Conservation (phyloP, 2,888 invertebrate species). For the Brachyptera risi region DNA sequence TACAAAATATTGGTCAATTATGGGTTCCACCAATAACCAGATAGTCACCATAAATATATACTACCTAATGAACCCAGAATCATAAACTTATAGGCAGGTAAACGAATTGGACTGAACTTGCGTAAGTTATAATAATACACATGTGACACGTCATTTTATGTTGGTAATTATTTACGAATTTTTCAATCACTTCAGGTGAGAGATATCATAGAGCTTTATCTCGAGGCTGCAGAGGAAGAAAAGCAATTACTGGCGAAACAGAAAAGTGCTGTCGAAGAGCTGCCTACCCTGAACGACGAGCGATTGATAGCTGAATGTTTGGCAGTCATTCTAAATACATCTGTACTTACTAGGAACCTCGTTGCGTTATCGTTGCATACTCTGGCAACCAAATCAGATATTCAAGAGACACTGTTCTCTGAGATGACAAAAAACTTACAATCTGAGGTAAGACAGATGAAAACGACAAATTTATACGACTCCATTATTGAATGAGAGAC, state of each 20-base stretch:
- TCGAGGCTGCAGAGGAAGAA: slow-evolving; percentile 32
- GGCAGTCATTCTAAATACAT: slow-evolving; percentile 29
- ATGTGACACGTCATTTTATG: too few species aligned
- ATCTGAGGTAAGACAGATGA: slow-evolving; percentile 13
- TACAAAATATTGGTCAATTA: too few species aligned
- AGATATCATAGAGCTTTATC: slow-evolving; percentile 32
- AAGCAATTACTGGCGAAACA: slow-evolving; percentile 26
- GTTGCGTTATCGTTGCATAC: slow-evolving; percentile 27
- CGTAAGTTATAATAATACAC: too few species aligned
- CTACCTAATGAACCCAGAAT: too few species aligned
- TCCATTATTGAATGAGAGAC: too few species aligned
- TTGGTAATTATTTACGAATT: background rate
- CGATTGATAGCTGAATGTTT: slow-evolving; percentile 30
- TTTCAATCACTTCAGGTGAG: slow-evolving; percentile 31
- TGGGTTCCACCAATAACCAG: too few species aligned
- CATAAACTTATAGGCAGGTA: too few species aligned
- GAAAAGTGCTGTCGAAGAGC: slow-evolving; percentile 27
- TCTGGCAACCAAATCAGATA: slow-evolving; percentile 28
- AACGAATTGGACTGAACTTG: too few species aligned
- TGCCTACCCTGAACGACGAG: slow-evolving; percentile 26
- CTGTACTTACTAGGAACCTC: slow-evolving; percentile 26
- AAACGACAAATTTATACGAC: too few species aligned
- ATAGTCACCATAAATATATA: too few species aligned
- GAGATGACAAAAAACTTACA: slow-evolving; percentile 22
- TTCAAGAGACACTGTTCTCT: slow-evolving; percentile 31